Evolutionary conservation across 1,140 invertebrate genomes (phyloP), one percentile per base, ranked within the genome.

Genomic region (Magallana gigas): DNA sequence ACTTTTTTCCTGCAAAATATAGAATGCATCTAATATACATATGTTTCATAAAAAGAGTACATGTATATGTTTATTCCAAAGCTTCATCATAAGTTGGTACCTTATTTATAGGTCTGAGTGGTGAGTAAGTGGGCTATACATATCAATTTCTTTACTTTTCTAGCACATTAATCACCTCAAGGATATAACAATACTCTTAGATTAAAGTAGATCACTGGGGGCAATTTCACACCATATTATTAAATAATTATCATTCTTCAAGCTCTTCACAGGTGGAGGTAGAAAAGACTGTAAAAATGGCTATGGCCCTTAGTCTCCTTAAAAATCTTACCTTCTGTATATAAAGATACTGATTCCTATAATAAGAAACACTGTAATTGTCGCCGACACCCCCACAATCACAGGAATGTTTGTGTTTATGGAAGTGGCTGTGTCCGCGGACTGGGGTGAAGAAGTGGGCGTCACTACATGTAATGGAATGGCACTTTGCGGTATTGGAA

Each of bases 1-100:
- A 59, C 58, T 80, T 76, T 84, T 80, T 29, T 86, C 18, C 81
- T 83, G 57, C n/a, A 18, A 58, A 64, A 83, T 14, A 29, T n/a
- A 9, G 6, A 1, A 29, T 80, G 12, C 12, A 57, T 82, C 11
- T 48, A 57, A 56, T 81, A 57, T 9, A 48, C 36, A 48, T 48
- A 48, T 48, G 36, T 48, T 48, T 48, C 2, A 48, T 48, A 48
- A 48, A 48, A 5, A 48, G 36, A 48, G 36, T 48, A 4, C 5
- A 48, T 5, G 3, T 48, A 4, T 48, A 48, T 48, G 2, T 48
- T 48, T 23, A 23, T 1, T 23, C 0, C 23, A 23, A 64, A 18
- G 1, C 14, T 18, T 64, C 14, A 14, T 18, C 18, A 16, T 64
- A 64, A 18, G 2, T 16, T 16, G 2, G 62, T 7, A 7, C 62